Conservation (phyloP, 92 coral and sea anemone genomes). For the Ricordea florida region DNA sequence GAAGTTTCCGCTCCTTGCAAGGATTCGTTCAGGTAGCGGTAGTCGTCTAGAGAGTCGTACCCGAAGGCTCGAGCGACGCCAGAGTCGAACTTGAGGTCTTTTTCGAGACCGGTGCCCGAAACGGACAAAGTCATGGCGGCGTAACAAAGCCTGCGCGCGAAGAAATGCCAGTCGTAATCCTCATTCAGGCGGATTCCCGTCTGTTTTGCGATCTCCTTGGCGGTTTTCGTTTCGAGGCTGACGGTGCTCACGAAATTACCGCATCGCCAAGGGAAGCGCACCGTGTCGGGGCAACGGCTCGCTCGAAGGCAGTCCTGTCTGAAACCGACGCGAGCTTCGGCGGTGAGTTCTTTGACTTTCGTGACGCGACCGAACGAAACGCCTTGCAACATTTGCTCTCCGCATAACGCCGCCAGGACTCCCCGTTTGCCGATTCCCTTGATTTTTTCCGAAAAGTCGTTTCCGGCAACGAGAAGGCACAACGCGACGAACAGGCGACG, state of each 20-base stretch:
- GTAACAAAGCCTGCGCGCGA: neutral
- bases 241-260: neutral
- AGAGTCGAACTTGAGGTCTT: neutral
- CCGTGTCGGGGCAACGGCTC: neutral
- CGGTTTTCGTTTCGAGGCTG: neutral
- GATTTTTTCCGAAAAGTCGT: neutral
- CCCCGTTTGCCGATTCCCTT: neutral
- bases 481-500: neutral
- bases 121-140: neutral
- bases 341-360: neutral
- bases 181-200: neutral
- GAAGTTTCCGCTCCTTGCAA: no score
- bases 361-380: neutral
- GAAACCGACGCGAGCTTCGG: neutral
- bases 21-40: no score
- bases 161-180: neutral
- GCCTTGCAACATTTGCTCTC: neutral
- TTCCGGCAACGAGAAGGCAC: neutral
- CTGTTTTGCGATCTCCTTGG: neutral
- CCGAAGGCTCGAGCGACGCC: neutral
- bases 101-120: neutral
- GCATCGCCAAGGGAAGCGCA: slow-evolving; percentile 3
- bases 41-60: neutral
- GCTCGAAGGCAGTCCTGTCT: neutral
- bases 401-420: neutral